A percentile compares a stretch with the other conserved stretches of the same genome.
These are phyloP conservation scores for Bursaphelenchus mucronatus DNA, from an alignment of 1,140 invertebrate species.

Conservation along the genomic window DNA sequence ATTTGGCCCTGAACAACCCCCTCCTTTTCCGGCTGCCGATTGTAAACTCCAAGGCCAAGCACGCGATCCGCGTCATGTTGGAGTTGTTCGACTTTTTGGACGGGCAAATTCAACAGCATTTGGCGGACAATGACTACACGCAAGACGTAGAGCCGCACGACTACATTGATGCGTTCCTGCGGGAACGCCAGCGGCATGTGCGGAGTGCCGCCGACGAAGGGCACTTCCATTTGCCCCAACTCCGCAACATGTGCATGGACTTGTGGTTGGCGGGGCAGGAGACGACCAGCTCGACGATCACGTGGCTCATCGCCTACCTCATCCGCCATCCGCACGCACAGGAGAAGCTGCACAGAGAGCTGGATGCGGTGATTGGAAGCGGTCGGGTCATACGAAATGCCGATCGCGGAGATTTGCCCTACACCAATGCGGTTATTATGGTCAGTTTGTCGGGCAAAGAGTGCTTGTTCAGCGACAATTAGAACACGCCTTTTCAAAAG, in stretches of 20 bases:
- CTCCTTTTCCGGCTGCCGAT: background rate
- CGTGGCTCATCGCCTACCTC: constrained; percentile 32
- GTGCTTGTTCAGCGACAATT: background rate
- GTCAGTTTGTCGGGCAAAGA: constrained; percentile 25
- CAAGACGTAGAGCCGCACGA: constrained; percentile 6
- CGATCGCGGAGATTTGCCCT: constrained; percentile 31
- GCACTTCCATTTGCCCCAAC: background rate
- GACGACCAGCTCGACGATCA: constrained; percentile 17
- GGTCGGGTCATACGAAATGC: constrained; percentile 31
- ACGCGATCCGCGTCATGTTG: too few relatives aligned
- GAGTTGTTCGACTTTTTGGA: constrained; percentile 8
- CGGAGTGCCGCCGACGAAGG: background rate
- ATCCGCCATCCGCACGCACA: constrained; percentile 29
- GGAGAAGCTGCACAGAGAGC: constrained; percentile 33
- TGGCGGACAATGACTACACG: background rate
- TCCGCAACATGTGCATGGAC: too few relatives aligned
- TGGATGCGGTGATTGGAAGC: constrained; percentile 39
- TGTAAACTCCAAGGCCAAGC: too few relatives aligned
- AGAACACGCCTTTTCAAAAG: too few relatives aligned
- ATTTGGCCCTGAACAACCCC: background rate
- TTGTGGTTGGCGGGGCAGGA: constrained; percentile 21
- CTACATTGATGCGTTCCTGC: constrained; percentile 20
- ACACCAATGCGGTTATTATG: constrained; percentile 39
- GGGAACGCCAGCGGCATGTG: background rate
- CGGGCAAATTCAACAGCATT: constrained; percentile 1